A percentile compares a stretch with the other conserved stretches of the same genome.
Conservation (phyloP, 2,797 vertebrate genomes). For the Tinamus major region DNA sequence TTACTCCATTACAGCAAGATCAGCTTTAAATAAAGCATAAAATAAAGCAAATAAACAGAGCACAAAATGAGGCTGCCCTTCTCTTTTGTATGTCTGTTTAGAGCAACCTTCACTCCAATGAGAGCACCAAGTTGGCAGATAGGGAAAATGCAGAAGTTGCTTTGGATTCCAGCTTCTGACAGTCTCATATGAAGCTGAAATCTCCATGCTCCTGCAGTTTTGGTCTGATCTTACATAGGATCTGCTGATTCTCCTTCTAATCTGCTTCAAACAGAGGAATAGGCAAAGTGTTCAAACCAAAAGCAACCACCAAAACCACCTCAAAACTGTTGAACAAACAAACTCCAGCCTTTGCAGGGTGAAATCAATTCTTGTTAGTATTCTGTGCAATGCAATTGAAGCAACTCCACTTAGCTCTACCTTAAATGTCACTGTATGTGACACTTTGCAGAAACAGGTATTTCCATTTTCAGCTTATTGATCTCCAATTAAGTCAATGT, state of each 20-base stretch:
- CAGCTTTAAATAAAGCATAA: too few species aligned
- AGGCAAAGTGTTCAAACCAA: background rate
- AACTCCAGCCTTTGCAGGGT: background rate
- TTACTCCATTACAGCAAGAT: background rate
- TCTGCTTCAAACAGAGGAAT: conserved; percentile 11
- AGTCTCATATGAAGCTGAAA: background rate
- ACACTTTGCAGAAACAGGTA: conserved; percentile 4
- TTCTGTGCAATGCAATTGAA: background rate
- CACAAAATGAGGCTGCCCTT: background rate
- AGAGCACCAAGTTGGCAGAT: background rate
- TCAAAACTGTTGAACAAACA: background rate
- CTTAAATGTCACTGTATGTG: conserved; percentile 32
- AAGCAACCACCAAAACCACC: background rate
- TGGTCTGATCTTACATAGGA: background rate
- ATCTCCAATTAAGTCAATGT: conserved; percentile 8
- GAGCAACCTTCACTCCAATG: background rate
- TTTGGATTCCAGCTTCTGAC: background rate
- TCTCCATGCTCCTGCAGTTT: background rate
- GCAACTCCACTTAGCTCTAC: conserved; percentile 21
- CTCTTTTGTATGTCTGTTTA: background rate
- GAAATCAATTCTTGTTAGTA: conserved; percentile 47
- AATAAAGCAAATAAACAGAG: too few species aligned
- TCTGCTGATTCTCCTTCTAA: background rate
- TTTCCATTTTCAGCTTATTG: conserved; percentile 24
- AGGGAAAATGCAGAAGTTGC: background rate